phyloP scores from a whole-genome alignment of 2,113 vertebrate species.

The Sinocyclocheilus rhinocerous region DNA sequence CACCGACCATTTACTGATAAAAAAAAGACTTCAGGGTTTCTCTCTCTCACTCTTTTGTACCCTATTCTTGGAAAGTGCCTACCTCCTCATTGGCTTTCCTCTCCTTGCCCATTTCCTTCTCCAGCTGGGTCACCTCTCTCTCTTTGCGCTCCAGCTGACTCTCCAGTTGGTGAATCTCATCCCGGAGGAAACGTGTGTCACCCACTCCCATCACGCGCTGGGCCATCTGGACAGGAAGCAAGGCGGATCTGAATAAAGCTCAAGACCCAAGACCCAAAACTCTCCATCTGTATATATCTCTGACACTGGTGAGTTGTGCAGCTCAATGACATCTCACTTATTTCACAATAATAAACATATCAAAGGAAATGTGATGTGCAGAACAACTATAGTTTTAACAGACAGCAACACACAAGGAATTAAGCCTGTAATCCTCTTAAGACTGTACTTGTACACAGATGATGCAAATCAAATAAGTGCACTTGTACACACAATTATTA shows the following conservation, averaged over 20 bases:
- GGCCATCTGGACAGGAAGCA: conserved; percentile 69
- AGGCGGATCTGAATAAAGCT: conserved; percentile 42
- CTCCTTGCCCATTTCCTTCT: conserved; percentile 88
- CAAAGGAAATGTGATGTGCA: background rate
- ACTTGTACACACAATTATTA: background rate
- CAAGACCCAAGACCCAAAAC: conserved; percentile 44
- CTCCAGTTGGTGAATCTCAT: conserved; percentile 89
- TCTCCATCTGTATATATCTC: conserved; percentile 40
- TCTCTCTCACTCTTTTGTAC: background rate
- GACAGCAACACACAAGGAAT: conserved; percentile 40
- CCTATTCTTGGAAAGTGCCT: conserved; percentile 31
- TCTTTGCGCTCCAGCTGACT: conserved; percentile 87
- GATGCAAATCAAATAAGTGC: background rate
- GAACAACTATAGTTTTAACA: conserved; percentile 20
- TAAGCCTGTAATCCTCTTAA: conserved; percentile 75
- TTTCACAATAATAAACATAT: background rate
- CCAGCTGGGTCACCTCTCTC: conserved; percentile 79
- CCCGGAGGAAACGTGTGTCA: conserved; percentile 86
- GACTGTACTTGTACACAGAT: conserved; percentile 36
- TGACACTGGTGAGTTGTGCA: background rate
- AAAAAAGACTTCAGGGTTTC: background rate
- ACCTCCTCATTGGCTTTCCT: conserved; percentile 91
- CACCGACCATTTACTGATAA: background rate
- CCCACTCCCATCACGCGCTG: conserved; percentile 79
- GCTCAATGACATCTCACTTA: background rate